Conservation (phyloP, 2,888 invertebrate genomes). For the Xestia ashworthii region DNA sequence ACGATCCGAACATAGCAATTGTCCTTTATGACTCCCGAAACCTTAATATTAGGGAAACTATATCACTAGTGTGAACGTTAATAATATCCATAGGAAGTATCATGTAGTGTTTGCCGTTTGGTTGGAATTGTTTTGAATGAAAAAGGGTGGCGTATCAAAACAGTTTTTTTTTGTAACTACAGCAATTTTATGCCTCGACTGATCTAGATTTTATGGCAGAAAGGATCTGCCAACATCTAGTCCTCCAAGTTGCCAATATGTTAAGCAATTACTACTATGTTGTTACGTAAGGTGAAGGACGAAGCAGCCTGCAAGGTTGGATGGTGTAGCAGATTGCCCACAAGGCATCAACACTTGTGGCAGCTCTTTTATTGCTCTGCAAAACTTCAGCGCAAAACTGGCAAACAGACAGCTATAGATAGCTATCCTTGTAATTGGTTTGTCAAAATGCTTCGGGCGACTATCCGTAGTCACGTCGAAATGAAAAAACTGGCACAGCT, state of each 20-base stretch:
- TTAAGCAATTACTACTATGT: too few relatives aligned
- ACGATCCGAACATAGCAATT: conserved; percentile 51
- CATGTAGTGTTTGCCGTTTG: neutral
- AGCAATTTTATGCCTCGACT: neutral
- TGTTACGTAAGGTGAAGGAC: too few relatives aligned
- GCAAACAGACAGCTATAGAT: neutral
- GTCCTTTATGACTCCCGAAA: conserved; percentile 50
- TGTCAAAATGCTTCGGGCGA: conserved; percentile 33
- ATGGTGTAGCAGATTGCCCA: too few relatives aligned
- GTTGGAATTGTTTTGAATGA: neutral
- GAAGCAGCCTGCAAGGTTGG: too few relatives aligned
- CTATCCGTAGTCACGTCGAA: neutral
- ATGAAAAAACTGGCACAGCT: conserved; percentile 34
- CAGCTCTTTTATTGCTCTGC: neutral
- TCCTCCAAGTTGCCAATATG: too few relatives aligned
- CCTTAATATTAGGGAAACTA: conserved; percentile 53
- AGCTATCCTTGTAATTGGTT: conserved; percentile 8
- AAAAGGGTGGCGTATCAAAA: too few relatives aligned
- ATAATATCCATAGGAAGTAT: conserved; percentile 31
- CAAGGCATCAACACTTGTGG: neutral
- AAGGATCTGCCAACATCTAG: too few relatives aligned
- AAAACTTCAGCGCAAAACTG: neutral
- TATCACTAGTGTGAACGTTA: conserved; percentile 33
- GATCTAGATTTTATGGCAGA: neutral
- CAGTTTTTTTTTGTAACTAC: too few relatives aligned